A percentile compares a stretch with the other conserved stretches of the same genome.
These are phyloP conservation scores for Pleuronectes platessa DNA, from an alignment of 2,113 vertebrate species.

Conservation along the genomic window DNA sequence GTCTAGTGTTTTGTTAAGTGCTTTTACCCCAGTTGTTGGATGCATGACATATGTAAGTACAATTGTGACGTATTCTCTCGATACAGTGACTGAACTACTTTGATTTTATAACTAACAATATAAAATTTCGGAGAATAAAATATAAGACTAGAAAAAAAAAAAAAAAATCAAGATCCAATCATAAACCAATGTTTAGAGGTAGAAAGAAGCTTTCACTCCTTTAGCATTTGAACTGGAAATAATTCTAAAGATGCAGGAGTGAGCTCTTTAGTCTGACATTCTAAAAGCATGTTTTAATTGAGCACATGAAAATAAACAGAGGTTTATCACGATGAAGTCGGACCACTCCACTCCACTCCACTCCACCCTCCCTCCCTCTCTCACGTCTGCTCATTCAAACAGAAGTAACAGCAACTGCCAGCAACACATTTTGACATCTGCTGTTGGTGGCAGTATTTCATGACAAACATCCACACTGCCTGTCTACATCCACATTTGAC, in stretches of 20 bases:
- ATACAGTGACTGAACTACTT: background rate
- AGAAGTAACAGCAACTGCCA: slow-evolving; percentile 77
- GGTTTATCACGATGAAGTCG: slow-evolving; percentile 17
- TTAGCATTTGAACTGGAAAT: too few relatives aligned
- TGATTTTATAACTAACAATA: background rate
- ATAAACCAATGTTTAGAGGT: background rate
- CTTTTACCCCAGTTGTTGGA: too few relatives aligned
- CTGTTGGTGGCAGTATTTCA: slow-evolving; percentile 78
- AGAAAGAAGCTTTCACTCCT: background rate
- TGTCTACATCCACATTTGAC: slow-evolving; percentile 70
- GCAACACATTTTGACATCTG: slow-evolving; percentile 78
- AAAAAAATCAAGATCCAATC: background rate
- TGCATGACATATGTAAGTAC: background rate
- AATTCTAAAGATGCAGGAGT: background rate
- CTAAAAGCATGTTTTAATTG: background rate
- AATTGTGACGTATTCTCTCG: background rate
- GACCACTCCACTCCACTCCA: slow-evolving; percentile 11
- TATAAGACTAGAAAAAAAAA: background rate
- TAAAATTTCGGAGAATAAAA: background rate
- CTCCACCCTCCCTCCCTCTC: slow-evolving; percentile 1
- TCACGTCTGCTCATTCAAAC: slow-evolving; percentile 67
- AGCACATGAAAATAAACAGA: background rate
- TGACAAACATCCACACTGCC: slow-evolving; percentile 74
- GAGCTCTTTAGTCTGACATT: background rate
- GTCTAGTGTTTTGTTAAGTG: background rate